A percentile compares a stretch with the other conserved stretches of the same genome.
Evolutionary conservation across 2,113 vertebrate genomes (phyloP).

Genomic region (Egretta garzetta): DNA sequence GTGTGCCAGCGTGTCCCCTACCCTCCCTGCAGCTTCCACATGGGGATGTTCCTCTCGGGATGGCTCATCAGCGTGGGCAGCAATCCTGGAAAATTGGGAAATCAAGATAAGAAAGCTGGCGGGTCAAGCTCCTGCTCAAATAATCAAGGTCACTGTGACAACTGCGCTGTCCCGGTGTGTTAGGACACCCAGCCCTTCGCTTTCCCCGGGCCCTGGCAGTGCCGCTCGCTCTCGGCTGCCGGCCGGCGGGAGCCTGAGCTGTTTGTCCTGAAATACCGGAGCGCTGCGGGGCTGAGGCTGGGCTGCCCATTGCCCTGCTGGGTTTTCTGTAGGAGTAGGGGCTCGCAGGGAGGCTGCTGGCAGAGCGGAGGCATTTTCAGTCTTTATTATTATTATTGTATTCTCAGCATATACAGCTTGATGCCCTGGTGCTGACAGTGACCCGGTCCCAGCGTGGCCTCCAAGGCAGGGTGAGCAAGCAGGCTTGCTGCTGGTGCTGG

Average conservation of each 20-base stretch:
- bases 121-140: neutral
- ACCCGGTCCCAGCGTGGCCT: neutral
- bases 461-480: accelerated
- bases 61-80: neutral
- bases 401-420: accelerated
- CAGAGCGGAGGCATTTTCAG: neutral
- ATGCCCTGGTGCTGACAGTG: accelerated
- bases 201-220: accelerated
- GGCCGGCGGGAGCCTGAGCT: neutral
- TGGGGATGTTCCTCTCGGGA: accelerated
- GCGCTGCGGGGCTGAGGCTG: accelerated
- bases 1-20: accelerated
- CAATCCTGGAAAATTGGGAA: neutral
- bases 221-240: no score
- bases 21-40: accelerated
- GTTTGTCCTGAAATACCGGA: neutral
- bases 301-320: accelerated
- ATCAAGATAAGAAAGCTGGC: neutral
- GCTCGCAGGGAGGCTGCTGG: neutral
- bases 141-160: neutral
- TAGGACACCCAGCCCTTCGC: neutral
- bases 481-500: neutral
- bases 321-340: neutral
- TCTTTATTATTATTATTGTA: no score
- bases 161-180: accelerated